Evolutionary conservation across 30 jellyfish, hydroid and myxozoan genomes (phyloP).

Genomic region (Catostylus mosaicus): DNA sequence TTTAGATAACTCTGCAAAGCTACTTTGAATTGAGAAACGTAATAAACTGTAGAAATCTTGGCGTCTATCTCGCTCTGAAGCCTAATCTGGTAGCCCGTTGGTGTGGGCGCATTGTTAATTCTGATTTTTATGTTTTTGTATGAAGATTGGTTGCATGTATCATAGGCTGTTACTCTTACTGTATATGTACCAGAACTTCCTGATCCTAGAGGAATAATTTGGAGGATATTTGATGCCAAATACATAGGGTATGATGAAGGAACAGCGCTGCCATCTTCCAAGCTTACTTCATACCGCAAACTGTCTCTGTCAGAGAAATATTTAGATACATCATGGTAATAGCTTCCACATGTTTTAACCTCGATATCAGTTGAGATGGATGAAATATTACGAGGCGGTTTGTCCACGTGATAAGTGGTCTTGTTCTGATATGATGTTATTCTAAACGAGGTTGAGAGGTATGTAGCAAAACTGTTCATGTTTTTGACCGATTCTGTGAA

Average conservation of each 20-base stretch:
- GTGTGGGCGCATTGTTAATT: constrained; percentile 11
- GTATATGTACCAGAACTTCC: constrained; percentile 2
- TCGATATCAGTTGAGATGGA: constrained; percentile 32
- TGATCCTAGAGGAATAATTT: constrained; percentile 40
- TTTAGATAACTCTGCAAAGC: constrained; percentile 17
- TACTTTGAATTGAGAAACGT: constrained; percentile 22
- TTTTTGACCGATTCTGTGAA: constrained; percentile 20
- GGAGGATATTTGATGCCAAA: constrained; percentile 11
- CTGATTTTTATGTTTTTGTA: constrained; percentile 18
- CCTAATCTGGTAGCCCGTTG: constrained; percentile 25
- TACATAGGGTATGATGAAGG: constrained; percentile 27
- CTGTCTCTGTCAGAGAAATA: constrained; percentile 7
- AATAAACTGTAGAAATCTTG: constrained; percentile 26
- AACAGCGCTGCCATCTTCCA: constrained; percentile 13
- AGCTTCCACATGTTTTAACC: constrained; percentile 66
- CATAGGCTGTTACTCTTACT: constrained; percentile 49
- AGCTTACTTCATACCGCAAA: constrained; percentile 20
- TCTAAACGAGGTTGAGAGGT: constrained; percentile 29
- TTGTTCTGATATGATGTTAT: constrained; percentile 40
- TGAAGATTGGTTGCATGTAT: constrained; percentile 48
- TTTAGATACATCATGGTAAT: constrained; percentile 32
- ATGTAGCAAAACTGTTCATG: constrained; percentile 48
- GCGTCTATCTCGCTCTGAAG: constrained; percentile 20
- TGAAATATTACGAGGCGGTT: constrained; percentile 46
- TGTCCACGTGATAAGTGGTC: constrained; percentile 22